Evolutionary conservation across 2,113 vertebrate genomes (phyloP), one percentile per base, ranked within the genome.

Genomic region (Tretioscincus oriximinensis): DNA sequence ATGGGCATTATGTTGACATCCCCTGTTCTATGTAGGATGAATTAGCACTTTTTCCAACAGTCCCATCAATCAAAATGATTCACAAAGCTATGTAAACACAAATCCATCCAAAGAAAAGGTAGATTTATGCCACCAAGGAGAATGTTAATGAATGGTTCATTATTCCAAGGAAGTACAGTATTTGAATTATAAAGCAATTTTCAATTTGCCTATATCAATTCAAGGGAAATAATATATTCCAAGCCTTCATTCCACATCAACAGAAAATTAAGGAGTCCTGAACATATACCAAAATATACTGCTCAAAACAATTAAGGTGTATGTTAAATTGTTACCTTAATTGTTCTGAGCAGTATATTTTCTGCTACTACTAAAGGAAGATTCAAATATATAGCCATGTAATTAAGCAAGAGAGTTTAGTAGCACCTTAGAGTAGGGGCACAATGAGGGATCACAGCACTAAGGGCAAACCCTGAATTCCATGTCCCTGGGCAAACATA

Each of bases 11-110:
- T 58, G 54, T 58, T 58, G 12, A 18, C 54, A 58, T 18, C 16
- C 4, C 54, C 54, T 14, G 54, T 58, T 58, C 16, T 58, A 58
- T 16, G 54, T 58, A 18, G 54, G 14, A 58, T 58, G 54, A 58
- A 58, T 58, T 12, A 67, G 67, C 29, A 58, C 72, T 79, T 82
- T 31, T 60, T 69, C 10, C 22, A 85, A 26, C 64, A 65, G 51
- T 83, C 85, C 63, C 68, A 73, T 31, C 51, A 71, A 58, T 81
- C 72, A 73, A 70, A 71, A 83, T 41, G 24, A 9, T 20, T 35
- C 28, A 11, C 9, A 78, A 86, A 41, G n/a, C 24, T 26, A 45
- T 61, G 58, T 41, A 65, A 41, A 82, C 21, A 4, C 18, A 54
- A 31, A 61, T 58, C 21, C 3, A 51, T 18, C 69, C 61, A 64